Evolutionary conservation across 2,888 invertebrate species (phyloP), one percentile per base, ranked within the genome.

Genomic region (Diarsia dahlii): DNA sequence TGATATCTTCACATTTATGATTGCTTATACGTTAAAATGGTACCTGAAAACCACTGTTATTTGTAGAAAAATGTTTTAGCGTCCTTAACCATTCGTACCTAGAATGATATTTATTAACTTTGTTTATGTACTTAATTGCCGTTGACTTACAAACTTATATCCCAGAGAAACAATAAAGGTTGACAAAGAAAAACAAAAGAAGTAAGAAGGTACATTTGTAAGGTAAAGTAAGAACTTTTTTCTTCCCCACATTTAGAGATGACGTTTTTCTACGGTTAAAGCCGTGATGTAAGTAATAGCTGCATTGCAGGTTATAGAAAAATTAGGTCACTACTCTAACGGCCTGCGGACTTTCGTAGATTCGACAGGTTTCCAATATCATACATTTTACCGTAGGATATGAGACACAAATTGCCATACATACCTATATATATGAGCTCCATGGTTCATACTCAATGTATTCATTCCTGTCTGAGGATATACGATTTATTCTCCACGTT

Each of bases 271-370:
- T 77, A 64, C 54, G 10, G 34, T 28, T 65, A 79, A 80, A 81
- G 69, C 77, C 62, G 79, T 85, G 81, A 84, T 84, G 82, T 74
- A 87, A 78, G 71, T 80, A 78, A 87, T 68, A 90, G 88, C 95
- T 94, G 95, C 95, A 95, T 87, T 95, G 96, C 95, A 94, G 95
- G 91, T 92, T 89, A 88, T 89, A 92, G 89, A 93, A 93, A 94
- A 95, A 95, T 93, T 93, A 90, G 95, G 95, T 94, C 95, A 93
- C 77, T 82, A 85, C 87, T 87, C 84, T 88, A 88, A 87, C 83
- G 80, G 87, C 85, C 88, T 77, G 84, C 82, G 70, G 77, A 87
- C 88, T 88, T 90, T 89, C 81, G 87, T 74, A 90, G 86, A 89
- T 93, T 91, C 92, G 92, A 93, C 93, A 93, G 92, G 86, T 89